Conservation (phyloP, 2,888 invertebrate species). For the Iphiclides podalirius region DNA sequence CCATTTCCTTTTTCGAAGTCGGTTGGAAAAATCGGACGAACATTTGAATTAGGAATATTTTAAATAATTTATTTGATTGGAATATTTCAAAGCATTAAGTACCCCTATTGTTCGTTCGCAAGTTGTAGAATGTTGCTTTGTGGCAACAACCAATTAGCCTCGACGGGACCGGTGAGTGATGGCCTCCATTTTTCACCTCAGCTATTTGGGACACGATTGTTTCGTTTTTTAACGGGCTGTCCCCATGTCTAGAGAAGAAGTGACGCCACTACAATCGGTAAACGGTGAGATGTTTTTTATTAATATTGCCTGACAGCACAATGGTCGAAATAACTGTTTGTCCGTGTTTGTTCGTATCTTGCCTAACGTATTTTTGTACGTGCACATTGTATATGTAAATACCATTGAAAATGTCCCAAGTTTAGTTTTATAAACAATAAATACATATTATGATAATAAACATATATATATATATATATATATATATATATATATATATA, state of each 20-base stretch:
- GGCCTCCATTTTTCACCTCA: slow-evolving; percentile 15
- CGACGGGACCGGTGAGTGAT: slow-evolving; percentile 4
- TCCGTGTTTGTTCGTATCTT: neutral
- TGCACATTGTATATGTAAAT: neutral
- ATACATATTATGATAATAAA: no score
- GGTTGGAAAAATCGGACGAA: no score
- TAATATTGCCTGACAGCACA: slow-evolving; percentile 30
- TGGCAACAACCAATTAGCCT: neutral
- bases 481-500: no score
- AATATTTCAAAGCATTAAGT: neutral
- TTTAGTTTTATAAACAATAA: no score
- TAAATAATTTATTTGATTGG: no score
- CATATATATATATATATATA: no score
- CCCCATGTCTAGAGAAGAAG: slow-evolving; percentile 21
- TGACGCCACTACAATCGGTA: slow-evolving; percentile 17
- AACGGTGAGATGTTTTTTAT: slow-evolving; percentile 16
- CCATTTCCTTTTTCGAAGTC: no score
- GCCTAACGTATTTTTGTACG: no score
- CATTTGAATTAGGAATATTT: no score
- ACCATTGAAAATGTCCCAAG: no score
- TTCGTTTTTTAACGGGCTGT: slow-evolving; percentile 25
- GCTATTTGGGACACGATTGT: slow-evolving; percentile 19
- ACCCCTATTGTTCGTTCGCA: no score
- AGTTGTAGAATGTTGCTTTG: neutral
- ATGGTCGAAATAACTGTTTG: slow-evolving; percentile 24